Evolutionary conservation across 1,140 invertebrate species (phyloP).

Genomic region (Bombus cullumanus): DNA sequence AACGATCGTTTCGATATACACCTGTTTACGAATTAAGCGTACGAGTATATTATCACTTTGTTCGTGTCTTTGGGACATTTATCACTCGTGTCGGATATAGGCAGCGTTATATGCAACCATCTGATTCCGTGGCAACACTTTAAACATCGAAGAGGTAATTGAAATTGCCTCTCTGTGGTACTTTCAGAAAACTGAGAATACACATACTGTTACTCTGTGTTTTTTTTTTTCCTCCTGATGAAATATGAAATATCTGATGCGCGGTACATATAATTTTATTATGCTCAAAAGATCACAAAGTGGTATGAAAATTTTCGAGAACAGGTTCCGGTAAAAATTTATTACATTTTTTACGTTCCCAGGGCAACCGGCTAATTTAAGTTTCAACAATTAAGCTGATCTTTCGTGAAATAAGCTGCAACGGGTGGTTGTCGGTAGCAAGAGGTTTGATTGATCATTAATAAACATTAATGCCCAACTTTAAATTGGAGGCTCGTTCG

Average conservation of each 20-base stretch:
- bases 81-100: constrained; percentile 35
- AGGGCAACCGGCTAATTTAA: background rate
- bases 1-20: constrained; percentile 10
- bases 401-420: constrained; percentile 1
- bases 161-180: constrained; percentile 21
- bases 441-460: constrained; percentile 38
- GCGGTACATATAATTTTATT: constrained; percentile 23
- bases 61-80: constrained; percentile 27
- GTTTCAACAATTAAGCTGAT: constrained; percentile 28
- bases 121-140: constrained; percentile 34
- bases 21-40: constrained; percentile 1
- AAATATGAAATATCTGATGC: constrained; percentile 17
- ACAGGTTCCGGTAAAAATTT: background rate
- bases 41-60: constrained; percentile 18
- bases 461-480: constrained; percentile 53
- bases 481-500: constrained; percentile 44
- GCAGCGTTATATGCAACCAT: constrained; percentile 4
- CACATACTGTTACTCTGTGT: background rate
- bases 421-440: constrained; percentile 12
- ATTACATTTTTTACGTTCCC: background rate
- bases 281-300: background rate
- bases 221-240: background rate
- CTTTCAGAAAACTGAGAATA: constrained; percentile 6
- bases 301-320: background rate
- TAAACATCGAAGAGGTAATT: constrained; percentile 35